Conservation (phyloP, 2,113 vertebrate species). For the Macroglossus sobrinus region DNA sequence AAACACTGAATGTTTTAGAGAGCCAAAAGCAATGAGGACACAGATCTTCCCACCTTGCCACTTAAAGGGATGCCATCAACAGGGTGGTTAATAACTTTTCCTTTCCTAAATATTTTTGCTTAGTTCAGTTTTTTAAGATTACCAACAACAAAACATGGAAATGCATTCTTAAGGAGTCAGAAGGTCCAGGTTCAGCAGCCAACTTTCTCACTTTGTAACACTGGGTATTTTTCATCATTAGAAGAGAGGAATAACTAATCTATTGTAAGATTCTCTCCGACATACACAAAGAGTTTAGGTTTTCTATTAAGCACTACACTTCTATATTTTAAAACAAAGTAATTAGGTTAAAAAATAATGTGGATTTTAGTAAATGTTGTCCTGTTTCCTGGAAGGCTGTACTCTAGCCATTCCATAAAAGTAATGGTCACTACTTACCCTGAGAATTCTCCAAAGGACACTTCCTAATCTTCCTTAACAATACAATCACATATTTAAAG, state of each 20-base stretch:
- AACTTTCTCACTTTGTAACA: neutral
- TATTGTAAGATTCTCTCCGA: neutral
- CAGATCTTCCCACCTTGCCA: neutral
- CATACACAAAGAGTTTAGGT: neutral
- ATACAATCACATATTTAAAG: neutral
- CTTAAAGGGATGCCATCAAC: neutral
- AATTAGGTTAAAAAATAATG: neutral
- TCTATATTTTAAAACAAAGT: neutral
- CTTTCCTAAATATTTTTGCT: neutral
- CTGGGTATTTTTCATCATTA: neutral
- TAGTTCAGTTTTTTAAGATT: neutral
- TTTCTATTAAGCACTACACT: neutral
- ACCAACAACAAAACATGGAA: neutral
- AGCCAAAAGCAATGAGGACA: neutral
- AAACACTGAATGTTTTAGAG: neutral
- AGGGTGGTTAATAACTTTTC: neutral
- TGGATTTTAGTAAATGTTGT: neutral
- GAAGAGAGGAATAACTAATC: neutral
- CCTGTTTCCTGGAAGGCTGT: neutral
- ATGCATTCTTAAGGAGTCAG: neutral
- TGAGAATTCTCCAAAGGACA: constrained; percentile 14
- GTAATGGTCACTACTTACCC: neutral
- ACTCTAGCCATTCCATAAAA: neutral
- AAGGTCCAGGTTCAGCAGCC: neutral
- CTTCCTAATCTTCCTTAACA: neutral